Conservation (phyloP, 2,888 invertebrate species). For the Oscheius sp. region DNA sequence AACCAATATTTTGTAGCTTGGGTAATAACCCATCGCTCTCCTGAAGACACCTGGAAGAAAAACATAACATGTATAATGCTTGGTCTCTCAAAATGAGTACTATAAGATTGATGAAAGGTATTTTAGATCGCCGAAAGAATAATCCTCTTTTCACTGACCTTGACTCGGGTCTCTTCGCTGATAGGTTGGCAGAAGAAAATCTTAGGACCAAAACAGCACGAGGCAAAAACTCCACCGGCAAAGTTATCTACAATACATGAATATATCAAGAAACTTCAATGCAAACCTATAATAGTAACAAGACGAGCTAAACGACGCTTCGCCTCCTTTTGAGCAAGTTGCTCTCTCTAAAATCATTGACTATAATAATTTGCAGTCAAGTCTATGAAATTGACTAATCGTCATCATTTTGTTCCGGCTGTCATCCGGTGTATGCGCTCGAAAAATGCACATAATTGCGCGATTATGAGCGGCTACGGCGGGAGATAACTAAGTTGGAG, state of each 20-base stretch:
- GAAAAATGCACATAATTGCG: conserved; percentile 26
- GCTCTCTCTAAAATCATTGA: conserved; percentile 59
- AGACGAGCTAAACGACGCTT: conserved; percentile 47
- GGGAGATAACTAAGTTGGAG: neutral
- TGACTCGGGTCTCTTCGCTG: conserved; percentile 52
- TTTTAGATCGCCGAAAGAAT: neutral
- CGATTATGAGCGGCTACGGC: conserved; percentile 6
- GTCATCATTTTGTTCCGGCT: neutral
- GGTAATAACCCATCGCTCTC: conserved; percentile 54
- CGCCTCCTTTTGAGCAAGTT: conserved; percentile 55
- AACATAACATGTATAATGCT: neutral
- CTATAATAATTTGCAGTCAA: neutral
- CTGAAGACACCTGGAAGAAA: conserved; percentile 34
- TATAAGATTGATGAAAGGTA: neutral
- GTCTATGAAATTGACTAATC: neutral
- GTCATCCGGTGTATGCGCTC: neutral
- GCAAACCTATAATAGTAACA: conserved; percentile 37
- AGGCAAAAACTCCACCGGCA: conserved; percentile 32
- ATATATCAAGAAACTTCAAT: neutral
- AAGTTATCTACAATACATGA: conserved; percentile 30
- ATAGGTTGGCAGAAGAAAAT: conserved; percentile 56
- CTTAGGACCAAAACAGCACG: conserved; percentile 34
- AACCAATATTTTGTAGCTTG: conserved; percentile 58
- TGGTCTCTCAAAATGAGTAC: neutral
- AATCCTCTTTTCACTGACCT: conserved; percentile 33